Evolutionary conservation across 2,888 invertebrate genomes (phyloP).

Genomic region (Bhutanitis thaidina): DNA sequence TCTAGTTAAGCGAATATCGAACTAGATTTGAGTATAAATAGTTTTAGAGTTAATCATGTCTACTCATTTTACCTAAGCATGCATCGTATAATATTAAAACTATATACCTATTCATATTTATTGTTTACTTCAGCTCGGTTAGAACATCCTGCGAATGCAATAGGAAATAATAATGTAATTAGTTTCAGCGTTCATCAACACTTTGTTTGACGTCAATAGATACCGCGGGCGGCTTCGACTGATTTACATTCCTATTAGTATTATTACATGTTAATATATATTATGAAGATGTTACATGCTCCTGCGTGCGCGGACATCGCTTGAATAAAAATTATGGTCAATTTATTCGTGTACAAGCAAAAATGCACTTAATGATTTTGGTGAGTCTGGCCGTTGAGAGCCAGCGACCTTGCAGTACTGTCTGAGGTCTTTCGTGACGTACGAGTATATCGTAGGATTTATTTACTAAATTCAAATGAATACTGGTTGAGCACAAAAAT

Average conservation of each 20-base stretch:
- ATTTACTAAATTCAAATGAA: no score
- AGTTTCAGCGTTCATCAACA: background rate
- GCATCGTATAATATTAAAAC: no score
- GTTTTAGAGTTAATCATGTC: no score
- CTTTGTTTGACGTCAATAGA: conserved; percentile 1
- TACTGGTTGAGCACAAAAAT: no score
- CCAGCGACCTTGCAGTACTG: background rate
- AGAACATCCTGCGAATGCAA: background rate
- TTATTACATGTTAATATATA: background rate
- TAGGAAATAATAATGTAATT: conserved; percentile 2
- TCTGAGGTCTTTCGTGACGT: conserved; percentile 14
- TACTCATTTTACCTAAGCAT: no score
- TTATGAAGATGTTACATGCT: background rate
- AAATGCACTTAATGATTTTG: background rate
- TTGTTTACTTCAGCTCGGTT: background rate
- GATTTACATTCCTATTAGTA: background rate
- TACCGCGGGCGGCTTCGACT: background rate
- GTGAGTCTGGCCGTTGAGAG: background rate
- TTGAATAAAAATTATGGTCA: background rate
- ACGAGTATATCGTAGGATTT: background rate
- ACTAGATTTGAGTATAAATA: no score
- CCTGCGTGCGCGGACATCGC: background rate
- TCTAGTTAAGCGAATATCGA: no score
- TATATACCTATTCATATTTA: background rate
- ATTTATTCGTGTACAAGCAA: background rate